Base-by-base conservation (phyloP, 2,113 vertebrate species). In the Poeciliopsis retropinna region DNA sequence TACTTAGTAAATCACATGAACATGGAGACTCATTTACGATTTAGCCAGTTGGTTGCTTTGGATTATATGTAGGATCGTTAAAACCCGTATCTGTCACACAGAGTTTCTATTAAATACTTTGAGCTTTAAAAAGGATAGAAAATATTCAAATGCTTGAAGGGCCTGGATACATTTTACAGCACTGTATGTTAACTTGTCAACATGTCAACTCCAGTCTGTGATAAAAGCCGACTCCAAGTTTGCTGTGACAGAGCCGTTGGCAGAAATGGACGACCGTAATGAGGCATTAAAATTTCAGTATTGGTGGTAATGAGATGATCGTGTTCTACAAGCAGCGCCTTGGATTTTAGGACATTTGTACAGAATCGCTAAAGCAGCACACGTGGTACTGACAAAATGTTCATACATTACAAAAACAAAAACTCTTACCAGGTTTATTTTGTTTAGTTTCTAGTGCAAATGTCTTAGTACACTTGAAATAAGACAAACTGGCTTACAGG, bases 231-330 rank as follows among this genome's bases (percentile, higher is more conserved):
- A 44, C 75, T 81, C 79, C 85, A 92, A 89, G 89, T 92, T 92
- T 83, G 84, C 85, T 72, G 85, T 79, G 85, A 85, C 75, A 65
- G 82, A 82, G 76, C 57, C 41, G 39, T 72, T 68, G 87, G 69
- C 27, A 74, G 81, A 86, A 89, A 84, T 74, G 78, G 64, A 60
- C 5, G 63, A 70, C 72, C 15, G 5, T 88, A 91, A 90, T 90
- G 85, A 85, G 54, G 73, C 84, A 89, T 88, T 89, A 90, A 90
- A 92, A 87, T 90, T 93, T 91, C 86, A 87, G 76, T 72, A 75
- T 84, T 88, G 68, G 72, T 73, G 44, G 31, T 92, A 89, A 91
- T 88, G 83, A 89, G 86, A 92, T 63, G 82, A 87, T 88, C 64
- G 64, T 81, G 72, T 85, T 79, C 73, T 87, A 84, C 80, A 78